Evolutionary conservation across 2,797 vertebrate genomes (phyloP), one percentile per base, ranked within the genome.

Genomic region (Siniperca obscura): DNA sequence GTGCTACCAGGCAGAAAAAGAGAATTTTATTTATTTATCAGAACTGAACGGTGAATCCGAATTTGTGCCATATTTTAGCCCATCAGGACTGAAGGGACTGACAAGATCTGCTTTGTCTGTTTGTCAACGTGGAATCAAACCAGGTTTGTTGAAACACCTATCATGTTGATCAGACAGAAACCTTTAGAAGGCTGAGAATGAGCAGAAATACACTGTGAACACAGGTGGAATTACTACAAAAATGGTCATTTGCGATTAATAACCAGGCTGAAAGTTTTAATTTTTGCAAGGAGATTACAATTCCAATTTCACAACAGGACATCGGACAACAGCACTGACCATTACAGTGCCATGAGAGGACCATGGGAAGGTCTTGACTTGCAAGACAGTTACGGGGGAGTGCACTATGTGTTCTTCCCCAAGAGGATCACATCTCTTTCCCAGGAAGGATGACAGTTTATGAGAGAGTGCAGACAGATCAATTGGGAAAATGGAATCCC

Each of bases 341-440:
- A 12, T 22, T 50, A 27, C 4, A 59, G 50, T 56, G n/a, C 34
- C 53, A 8, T 13, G 19, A 55, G 40, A 82, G 46, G 3, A 76
- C 30, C 27, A 60, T 62, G 76, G 71, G 76, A 84, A 61, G 72
- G 52, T 78, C 73, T 71, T 34, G 17, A 50, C 10, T 65, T 46
- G 64, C 75, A 77, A 70, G 66, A 82, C 68, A 86, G 50, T 76
- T 67, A 75, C 7, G 60, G 73, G 66, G 72, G 68, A 74, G 62
- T 22, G 50, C 42, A 69, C 44, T 27, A 38, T 84, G 81, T 86
- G 59, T 21, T 48, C 65, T 79, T 93, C 91, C 91, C 90, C 92
- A 93, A 82, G 91, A 87, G 89, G 88, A 93, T 94, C 89, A 86
- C 79, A 86, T 95, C 92, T 86, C 93, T 76, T 90, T 89, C 82